Percentiles rank a stretch among this genome's conserved stretches.
Conservation (phyloP, 2,797 vertebrate genomes). For the Sciurus carolinensis region DNA sequence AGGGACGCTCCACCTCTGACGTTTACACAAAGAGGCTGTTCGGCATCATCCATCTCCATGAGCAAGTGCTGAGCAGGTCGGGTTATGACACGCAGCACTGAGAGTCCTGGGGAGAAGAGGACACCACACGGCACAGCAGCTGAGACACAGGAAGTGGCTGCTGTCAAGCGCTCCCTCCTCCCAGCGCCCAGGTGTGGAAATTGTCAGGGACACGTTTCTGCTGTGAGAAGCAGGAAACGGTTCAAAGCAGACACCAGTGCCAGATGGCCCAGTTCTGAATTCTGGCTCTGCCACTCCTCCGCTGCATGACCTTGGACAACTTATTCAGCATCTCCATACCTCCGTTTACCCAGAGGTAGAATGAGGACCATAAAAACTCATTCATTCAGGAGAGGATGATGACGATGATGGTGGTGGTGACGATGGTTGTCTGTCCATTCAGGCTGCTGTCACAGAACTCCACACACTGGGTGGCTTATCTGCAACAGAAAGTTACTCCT, state of each 20-base stretch:
- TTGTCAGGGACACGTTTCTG: neutral
- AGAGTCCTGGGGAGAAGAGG: too few species aligned
- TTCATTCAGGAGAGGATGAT: neutral
- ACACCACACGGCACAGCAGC: rapidly evolving
- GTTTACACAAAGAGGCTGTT: neutral
- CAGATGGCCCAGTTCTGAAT: neutral
- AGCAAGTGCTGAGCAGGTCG: neutral
- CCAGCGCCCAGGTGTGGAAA: neutral
- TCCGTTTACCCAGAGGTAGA: neutral
- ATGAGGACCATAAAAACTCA: neutral
- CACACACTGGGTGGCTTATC: neutral
- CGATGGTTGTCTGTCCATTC: neutral
- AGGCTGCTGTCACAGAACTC: neutral
- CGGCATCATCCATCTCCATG: neutral
- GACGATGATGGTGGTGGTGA: rapidly evolving
- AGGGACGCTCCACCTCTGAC: neutral
- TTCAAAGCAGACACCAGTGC: neutral
- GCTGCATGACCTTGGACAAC: neutral
- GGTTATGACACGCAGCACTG: neutral
- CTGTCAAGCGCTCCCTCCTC: neutral
- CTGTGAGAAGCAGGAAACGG: rapidly evolving
- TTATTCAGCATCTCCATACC: neutral
- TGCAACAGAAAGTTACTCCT: neutral
- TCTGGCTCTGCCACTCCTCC: neutral
- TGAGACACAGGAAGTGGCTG: neutral